Conservation (phyloP, 2,888 invertebrate species). For the Oscheius sp. region DNA sequence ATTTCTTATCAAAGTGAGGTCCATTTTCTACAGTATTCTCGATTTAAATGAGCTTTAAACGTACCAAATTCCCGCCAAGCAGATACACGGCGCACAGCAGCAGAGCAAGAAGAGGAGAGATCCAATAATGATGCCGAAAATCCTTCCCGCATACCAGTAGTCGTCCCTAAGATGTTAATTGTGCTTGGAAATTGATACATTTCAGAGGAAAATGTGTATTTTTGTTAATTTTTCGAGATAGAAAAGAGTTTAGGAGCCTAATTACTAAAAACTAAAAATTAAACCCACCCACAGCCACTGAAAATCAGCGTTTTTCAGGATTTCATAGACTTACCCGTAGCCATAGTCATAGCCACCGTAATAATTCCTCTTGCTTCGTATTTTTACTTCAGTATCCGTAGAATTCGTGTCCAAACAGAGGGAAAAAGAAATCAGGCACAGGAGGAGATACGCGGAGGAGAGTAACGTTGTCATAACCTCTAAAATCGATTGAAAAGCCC, state of each 20-base stretch:
- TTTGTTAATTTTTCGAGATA: conserved; percentile 8
- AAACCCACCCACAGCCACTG: background rate
- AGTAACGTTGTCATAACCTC: background rate
- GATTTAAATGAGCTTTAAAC: background rate
- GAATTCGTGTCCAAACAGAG: background rate
- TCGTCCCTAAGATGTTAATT: conserved; percentile 55
- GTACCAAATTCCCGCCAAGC: conserved; percentile 68
- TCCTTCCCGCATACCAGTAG: conserved; percentile 71
- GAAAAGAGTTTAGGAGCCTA: background rate
- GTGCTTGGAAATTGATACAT: background rate
- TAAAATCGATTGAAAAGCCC: background rate
- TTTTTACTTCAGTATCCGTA: background rate
- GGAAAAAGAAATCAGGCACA: background rate
- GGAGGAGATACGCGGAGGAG: background rate
- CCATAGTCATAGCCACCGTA: conserved; percentile 61
- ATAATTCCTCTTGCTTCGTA: conserved; percentile 48
- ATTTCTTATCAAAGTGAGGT: too few relatives aligned
- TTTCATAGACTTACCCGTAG: conserved; percentile 34
- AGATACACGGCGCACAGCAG: conserved; percentile 70
- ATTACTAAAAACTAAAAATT: background rate
- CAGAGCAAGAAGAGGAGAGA: conserved; percentile 64
- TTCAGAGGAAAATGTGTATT: background rate
- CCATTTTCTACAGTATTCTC: conserved; percentile 1
- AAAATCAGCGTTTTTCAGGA: background rate
- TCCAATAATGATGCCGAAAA: conserved; percentile 69